A percentile compares a stretch with the other conserved stretches of the same genome.
Evolutionary conservation across 2,888 invertebrate genomes (phyloP).

Genomic region (Apodemia hepburni): DNA sequence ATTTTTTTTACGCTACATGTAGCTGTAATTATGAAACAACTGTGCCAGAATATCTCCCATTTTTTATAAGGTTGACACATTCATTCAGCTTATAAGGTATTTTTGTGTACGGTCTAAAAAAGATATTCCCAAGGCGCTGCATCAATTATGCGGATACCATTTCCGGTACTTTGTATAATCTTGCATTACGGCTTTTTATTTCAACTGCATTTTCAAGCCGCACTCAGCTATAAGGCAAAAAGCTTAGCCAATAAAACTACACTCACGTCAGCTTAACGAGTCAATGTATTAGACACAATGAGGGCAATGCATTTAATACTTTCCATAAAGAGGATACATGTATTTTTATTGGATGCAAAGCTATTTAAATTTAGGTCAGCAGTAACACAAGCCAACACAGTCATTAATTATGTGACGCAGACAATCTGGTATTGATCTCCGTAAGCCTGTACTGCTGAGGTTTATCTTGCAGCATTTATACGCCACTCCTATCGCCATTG

Average conservation of each 20-base stretch:
- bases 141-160: too few relatives aligned
- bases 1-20: too few relatives aligned
- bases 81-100: too few relatives aligned
- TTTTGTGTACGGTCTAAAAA: too few relatives aligned
- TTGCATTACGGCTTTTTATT: too few relatives aligned
- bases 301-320: constrained; percentile 7
- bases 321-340: constrained; percentile 7
- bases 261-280: constrained; percentile 7
- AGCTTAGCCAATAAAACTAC: constrained; percentile 8
- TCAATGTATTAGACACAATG: constrained; percentile 4
- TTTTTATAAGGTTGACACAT: too few relatives aligned
- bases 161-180: too few relatives aligned
- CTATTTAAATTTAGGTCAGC: constrained; percentile 11
- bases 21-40: too few relatives aligned
- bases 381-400: constrained; percentile 13
- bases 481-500: not conserved
- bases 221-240: not conserved
- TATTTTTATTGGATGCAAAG: constrained; percentile 11
- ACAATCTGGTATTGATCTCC: constrained; percentile 12
- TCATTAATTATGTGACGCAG: constrained; percentile 13
- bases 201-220: not conserved
- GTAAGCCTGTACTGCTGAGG: constrained; percentile 5
- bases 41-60: too few relatives aligned
- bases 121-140: too few relatives aligned
- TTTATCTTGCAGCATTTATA: constrained; percentile 6